Percentiles rank a stretch among this genome's conserved stretches.
phyloP scores from a whole-genome alignment of 92 coral and sea anemone species.

The Micromussa lordhowensis region DNA sequence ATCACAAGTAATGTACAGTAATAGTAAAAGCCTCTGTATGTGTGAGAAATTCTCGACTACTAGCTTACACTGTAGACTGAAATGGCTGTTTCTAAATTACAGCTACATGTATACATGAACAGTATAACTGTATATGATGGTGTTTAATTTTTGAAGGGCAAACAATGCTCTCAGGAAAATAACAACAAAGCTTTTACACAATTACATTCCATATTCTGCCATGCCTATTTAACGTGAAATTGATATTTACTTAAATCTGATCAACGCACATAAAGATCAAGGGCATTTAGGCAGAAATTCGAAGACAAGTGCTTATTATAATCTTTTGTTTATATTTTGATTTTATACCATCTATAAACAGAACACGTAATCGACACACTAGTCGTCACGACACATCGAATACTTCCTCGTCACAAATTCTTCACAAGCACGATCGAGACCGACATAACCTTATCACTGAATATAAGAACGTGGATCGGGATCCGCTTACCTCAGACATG shows the following conservation, averaged over 20 bases:
- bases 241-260: background rate
- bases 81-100: background rate
- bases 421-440: background rate
- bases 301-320: background rate
- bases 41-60: too few relatives aligned
- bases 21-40: too few relatives aligned
- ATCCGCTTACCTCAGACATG: conserved; percentile 84
- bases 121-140: too few relatives aligned
- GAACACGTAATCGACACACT: background rate
- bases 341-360: background rate
- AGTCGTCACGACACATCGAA: background rate
- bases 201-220: background rate
- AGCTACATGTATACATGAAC: too few relatives aligned
- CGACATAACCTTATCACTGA: background rate
- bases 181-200: background rate
- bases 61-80: background rate
- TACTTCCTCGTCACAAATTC: background rate
- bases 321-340: too few relatives aligned
- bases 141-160: background rate
- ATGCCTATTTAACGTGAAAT: background rate
- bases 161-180: background rate
- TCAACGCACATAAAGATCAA: background rate
- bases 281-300: background rate
- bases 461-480: background rate
- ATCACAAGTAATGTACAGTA: too few relatives aligned